Conservation (phyloP, 2,113 vertebrate genomes). For the Gallinago undulata region DNA sequence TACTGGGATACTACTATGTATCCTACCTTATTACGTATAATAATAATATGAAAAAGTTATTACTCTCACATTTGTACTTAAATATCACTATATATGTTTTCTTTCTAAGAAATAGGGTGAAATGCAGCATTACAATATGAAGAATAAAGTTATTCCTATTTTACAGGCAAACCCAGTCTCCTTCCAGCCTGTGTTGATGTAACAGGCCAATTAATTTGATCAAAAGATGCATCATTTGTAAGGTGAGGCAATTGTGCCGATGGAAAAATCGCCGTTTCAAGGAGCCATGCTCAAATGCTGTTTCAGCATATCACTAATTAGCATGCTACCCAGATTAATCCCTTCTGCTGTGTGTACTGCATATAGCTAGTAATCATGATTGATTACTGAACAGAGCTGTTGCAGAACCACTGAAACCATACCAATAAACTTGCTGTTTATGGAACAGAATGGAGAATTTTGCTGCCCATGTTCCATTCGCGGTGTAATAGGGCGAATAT, state of each 20-base stretch:
- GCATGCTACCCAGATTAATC: constrained; percentile 67
- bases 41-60: not conserved
- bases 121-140: not conserved
- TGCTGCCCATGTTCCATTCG: not conserved
- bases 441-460: not conserved
- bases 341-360: constrained; percentile 66
- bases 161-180: not conserved
- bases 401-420: constrained; percentile 24
- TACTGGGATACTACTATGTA: not conserved
- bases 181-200: not conserved
- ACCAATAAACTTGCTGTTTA: not conserved
- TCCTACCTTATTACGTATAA: not conserved
- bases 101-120: not conserved
- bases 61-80: not conserved
- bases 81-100: no score
- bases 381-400: constrained; percentile 61
- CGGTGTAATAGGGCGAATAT: not conserved
- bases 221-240: constrained; percentile 11
- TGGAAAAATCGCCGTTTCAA: constrained; percentile 44
- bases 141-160: not conserved
- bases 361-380: constrained; percentile 62
- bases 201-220: constrained; percentile 31
- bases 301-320: constrained; percentile 75
- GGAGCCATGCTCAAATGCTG: constrained; percentile 18
- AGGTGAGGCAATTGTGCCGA: not conserved